Conservation (phyloP, 1,140 invertebrate genomes). For the Brachionus koreanus region DNA sequence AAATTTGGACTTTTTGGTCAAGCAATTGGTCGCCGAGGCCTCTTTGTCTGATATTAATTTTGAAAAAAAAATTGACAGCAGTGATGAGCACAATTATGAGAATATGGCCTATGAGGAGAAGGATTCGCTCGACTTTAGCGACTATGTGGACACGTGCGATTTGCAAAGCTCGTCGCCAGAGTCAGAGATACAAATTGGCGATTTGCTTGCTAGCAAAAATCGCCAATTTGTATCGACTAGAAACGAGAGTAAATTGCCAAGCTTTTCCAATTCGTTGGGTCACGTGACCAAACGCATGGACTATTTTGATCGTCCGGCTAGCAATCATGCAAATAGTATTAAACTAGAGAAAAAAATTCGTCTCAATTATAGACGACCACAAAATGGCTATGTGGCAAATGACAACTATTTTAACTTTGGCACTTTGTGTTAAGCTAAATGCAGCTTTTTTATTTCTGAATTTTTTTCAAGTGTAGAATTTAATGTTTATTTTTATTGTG, state of each 20-base stretch:
- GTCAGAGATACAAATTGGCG: no score
- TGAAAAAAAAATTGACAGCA: not conserved
- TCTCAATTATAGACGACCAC: constrained; percentile 8
- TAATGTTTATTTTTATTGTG: not conserved
- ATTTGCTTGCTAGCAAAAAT: not conserved
- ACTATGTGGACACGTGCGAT: not conserved
- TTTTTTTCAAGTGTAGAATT: not conserved
- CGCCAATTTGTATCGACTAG: not conserved
- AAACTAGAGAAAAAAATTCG: constrained; percentile 22
- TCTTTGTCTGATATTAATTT: constrained; percentile 4
- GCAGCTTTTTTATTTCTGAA: not conserved
- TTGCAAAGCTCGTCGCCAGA: not conserved
- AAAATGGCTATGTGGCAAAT: not conserved
- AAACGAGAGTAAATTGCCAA: not conserved
- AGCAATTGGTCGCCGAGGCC: constrained; percentile 36
- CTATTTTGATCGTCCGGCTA: not conserved
- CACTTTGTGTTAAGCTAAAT: not conserved
- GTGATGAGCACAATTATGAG: constrained; percentile 1
- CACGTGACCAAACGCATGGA: not conserved
- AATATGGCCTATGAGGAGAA: not conserved
- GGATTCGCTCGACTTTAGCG: not conserved
- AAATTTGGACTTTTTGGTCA: constrained; percentile 33
- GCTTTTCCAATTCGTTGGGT: not conserved
- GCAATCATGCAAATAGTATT: constrained; percentile 6
- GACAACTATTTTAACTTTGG: constrained; percentile 28